Base-by-base conservation (phyloP, 2,797 vertebrate genomes). In the Myotis daubentonii region DNA sequence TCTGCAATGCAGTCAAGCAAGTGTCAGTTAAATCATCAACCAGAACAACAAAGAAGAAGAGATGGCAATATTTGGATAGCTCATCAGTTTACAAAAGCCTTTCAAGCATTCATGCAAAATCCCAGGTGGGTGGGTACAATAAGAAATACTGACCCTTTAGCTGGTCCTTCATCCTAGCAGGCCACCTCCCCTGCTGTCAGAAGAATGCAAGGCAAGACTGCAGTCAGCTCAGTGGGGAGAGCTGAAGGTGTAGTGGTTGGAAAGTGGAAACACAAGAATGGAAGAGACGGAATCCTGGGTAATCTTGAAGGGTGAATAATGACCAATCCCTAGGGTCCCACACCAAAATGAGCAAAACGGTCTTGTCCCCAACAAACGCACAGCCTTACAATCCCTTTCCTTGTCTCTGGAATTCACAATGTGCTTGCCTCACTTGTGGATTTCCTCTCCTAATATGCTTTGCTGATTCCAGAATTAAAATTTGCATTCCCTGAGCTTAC, bases 401-500 rank as follows among this genome's bases (percentile, higher is more conserved):
- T 79, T 74, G 65, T 78, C 92, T 83, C 95, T 70, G 60, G 92
- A 86, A 94, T 90, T 85, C 92, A 83, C 51, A 93, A 87, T 30
- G 72, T 90, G 94, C 60, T 95, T 83, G 93, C 65, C 92, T 91
- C 90, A 75, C 41, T 82, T 86, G 90, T 87, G 87, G 84, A 86
- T 96, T 95, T 96, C 87, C 87, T 95, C 96, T 94, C 76, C 87
- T 95, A 91, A 95, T 96, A 75, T 95, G 89, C 84, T 96, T 95
- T 95, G 66, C 89, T 95, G 95, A 96, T 95, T 90, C 82, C 65
- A 97, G 88, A 96, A 95, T 94, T 96, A 95, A 96, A 96, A 79
- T 96, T 89, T 89, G 95, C 85, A 93, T 96, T 96, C 96, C 95
- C 94, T 92, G 95, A 94, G 94, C 84, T 86, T 88, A 76, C 41